A percentile compares a stretch with the other conserved stretches of the same genome.
Evolutionary conservation across 1,140 invertebrate genomes (phyloP).

Genomic region (Heterodera schachtii): DNA sequence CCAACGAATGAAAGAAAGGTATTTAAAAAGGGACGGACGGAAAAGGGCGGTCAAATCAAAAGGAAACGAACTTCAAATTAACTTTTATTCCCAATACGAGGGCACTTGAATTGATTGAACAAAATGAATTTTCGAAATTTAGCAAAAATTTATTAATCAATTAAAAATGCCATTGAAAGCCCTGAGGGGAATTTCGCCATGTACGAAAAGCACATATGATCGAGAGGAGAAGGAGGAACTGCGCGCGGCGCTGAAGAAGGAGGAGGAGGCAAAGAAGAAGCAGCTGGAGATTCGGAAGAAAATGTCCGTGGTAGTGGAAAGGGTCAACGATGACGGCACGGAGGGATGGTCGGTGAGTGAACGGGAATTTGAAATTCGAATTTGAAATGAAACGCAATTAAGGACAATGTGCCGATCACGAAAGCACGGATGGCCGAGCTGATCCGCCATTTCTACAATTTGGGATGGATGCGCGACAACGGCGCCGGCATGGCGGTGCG

Average conservation of each 20-base stretch:
- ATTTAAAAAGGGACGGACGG: no score
- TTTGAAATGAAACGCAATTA: neutral
- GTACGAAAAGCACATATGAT: neutral
- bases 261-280: neutral
- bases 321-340: neutral
- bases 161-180: neutral
- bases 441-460: slow-evolving; percentile 4
- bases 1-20: neutral
- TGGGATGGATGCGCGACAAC: slow-evolving; percentile 4
- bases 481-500: neutral
- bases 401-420: slow-evolving; percentile 16
- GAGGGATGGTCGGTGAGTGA: slow-evolving; percentile 12
- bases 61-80: neutral
- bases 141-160: neutral
- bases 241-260: neutral
- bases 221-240: neutral
- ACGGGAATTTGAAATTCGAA: neutral
- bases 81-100: no score
- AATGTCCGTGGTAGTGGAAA: neutral
- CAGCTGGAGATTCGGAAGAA: neutral
- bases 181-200: neutral
- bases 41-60: no score
- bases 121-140: no score
- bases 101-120: no score
- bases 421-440: slow-evolving; percentile 3